Conservation (phyloP, 2,113 vertebrate species). For the Hyperopisus bebe region DNA sequence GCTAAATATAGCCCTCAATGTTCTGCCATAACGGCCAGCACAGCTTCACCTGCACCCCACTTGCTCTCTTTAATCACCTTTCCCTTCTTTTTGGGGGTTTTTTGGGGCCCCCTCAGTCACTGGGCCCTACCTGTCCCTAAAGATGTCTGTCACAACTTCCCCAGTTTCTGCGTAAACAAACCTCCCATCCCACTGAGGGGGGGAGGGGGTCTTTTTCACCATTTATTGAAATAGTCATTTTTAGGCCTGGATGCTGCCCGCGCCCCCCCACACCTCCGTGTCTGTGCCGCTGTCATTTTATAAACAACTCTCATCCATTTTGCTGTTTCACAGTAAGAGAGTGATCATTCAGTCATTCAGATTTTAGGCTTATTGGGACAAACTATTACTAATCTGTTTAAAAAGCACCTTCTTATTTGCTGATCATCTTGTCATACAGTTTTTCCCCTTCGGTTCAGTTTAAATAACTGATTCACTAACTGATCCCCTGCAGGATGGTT, state of each 20-base stretch:
- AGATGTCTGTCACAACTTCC: neutral
- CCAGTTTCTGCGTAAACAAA: neutral
- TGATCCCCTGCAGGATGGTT: neutral
- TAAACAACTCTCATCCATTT: neutral
- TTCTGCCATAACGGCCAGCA: slow-evolving; percentile 29
- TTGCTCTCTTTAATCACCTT: neutral
- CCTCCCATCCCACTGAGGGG: neutral
- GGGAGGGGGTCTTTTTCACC: neutral
- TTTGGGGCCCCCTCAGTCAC: neutral
- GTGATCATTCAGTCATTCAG: neutral
- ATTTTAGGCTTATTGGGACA: neutral
- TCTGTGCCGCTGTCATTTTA: neutral
- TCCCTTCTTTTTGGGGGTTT: neutral
- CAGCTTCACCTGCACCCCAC: neutral
- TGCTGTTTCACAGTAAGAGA: neutral
- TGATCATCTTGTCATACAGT: neutral
- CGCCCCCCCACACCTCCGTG: neutral
- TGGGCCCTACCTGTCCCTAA: neutral
- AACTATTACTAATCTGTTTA: neutral
- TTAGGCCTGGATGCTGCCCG: neutral
- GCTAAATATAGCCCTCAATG: slow-evolving; percentile 11
- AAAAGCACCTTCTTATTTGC: neutral
- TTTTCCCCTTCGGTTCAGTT: neutral
- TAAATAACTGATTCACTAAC: neutral
- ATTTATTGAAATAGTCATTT: neutral